These are phyloP conservation scores for Sinopyrophorus schimmeli DNA, from an alignment of 2,888 invertebrate species.

Conservation along the genomic window DNA sequence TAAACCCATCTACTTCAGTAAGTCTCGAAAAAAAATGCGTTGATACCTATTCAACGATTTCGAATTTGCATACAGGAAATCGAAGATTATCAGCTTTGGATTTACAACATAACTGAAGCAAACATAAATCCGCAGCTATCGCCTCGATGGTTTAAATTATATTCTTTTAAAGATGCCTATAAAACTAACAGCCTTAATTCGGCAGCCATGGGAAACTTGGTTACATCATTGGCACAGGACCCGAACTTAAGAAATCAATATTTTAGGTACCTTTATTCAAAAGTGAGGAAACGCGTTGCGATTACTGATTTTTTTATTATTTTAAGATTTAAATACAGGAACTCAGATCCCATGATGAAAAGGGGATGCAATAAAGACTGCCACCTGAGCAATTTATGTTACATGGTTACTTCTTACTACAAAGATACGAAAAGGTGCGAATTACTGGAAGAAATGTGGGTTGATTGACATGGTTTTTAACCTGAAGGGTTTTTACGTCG, in stretches of 20 bases:
- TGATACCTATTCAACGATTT: constrained; percentile 3
- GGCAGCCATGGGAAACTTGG: constrained; percentile 51
- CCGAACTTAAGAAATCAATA: constrained; percentile 49
- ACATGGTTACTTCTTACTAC: constrained; percentile 58
- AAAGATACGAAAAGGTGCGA: constrained; percentile 53
- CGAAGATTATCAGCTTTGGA: constrained; percentile 69
- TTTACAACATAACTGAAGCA: constrained; percentile 73
- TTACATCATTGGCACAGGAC: constrained; percentile 50
- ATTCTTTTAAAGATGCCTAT: constrained; percentile 69
- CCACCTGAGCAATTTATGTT: constrained; percentile 52
- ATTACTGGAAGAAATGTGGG: constrained; percentile 8
- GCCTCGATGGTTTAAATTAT: constrained; percentile 74
- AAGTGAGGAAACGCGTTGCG: not conserved
- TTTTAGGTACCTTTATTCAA: constrained; percentile 41
- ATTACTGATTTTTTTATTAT: not conserved
- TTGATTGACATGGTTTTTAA: too few species aligned
- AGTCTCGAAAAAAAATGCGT: constrained; percentile 45
- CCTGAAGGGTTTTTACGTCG: too few species aligned
- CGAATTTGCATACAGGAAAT: constrained; percentile 58
- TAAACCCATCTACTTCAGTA: constrained; percentile 66
- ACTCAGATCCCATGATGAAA: constrained; percentile 30
- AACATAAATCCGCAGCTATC: constrained; percentile 60
- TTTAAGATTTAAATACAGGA: constrained; percentile 14
- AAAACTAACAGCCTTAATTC: constrained; percentile 51
- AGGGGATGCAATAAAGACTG: constrained; percentile 34